Conservation (phyloP, 2,888 invertebrate species). For the Trisateles emortualis region DNA sequence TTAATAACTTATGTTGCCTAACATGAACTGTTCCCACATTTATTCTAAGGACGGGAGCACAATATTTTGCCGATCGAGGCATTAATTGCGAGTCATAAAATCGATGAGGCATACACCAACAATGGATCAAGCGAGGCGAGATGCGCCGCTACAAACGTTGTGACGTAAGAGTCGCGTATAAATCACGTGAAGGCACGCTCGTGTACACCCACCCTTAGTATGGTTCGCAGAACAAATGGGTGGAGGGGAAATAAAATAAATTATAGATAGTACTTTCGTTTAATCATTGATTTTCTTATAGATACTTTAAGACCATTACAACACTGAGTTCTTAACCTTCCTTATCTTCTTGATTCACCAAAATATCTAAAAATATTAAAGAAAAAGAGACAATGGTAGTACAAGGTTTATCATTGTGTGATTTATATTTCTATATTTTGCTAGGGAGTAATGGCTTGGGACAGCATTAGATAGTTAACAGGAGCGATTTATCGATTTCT, state of each 20-base stretch:
- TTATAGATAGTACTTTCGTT: slow-evolving; percentile 13
- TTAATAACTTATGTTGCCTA: slow-evolving; percentile 25
- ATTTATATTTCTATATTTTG: no score
- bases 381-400: no score
- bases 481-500: no score
- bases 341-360: no score
- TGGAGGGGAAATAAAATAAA: slow-evolving; percentile 21
- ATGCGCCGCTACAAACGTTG: slow-evolving; percentile 65
- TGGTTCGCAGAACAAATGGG: slow-evolving; percentile 47
- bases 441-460: no score
- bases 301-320: no score
- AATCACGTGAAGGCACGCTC: slow-evolving; percentile 73
- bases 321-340: no score
- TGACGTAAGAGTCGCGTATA: slow-evolving; percentile 70
- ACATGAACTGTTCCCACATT: slow-evolving; percentile 38
- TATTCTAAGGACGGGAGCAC: slow-evolving; percentile 54
- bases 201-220: slow-evolving; percentile 65
- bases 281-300: slow-evolving; percentile 5
- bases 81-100: slow-evolving; percentile 79
- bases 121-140: slow-evolving; percentile 65
- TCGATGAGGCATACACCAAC: slow-evolving; percentile 67
- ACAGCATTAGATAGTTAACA: no score
- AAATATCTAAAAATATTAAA: no score
- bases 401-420: no score
- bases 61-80: slow-evolving; percentile 70